Evolutionary conservation across 2,113 vertebrate species (phyloP), one percentile per base, ranked within the genome.

Genomic region (Apteryx owenii): DNA sequence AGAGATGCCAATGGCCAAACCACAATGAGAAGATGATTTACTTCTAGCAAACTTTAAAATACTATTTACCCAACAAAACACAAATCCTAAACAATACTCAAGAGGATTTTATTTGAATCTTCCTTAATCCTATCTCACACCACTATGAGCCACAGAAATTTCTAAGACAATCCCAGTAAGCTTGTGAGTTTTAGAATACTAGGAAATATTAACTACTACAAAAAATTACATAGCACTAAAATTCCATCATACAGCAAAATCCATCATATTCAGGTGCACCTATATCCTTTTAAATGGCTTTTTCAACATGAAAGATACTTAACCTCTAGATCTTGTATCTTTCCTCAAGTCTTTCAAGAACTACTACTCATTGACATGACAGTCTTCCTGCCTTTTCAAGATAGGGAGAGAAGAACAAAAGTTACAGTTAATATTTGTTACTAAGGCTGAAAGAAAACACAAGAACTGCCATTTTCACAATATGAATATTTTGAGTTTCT

Each of bases 401-500:
- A 31, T 42, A 36, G 40, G 48, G 22, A 78, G 38, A 89, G 17
- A 65, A 22, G 73, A 19, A 85, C 70, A 48, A 38, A 90, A 85
- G 61, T 81, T 83, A 89, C 87, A 71, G 66, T 51, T 64, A 56
- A 14, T 79, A 33, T 70, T 40, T 76, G 73, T 72, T 91, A 82
- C 18, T 54, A 38, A 48, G 50, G 42, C 79, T 61, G 31, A 90
- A 88, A 38, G 38, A 81, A 96, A 93, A 71, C 71, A 88, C 54
- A 90, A 66, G 88, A 93, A 90, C 9, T 81, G 73, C 12, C 76
- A 53, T 91, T 96, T 93, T 83, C 90, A 83, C 79, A 90, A 91
- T 23, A 61, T 23, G 26, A n/a, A 95, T 33, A 44, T 65, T 77
- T 95, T 93, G 80, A 85, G 46, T 60, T 90, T 90, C 91, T 21